A percentile compares a stretch with the other conserved stretches of the same genome.
Evolutionary conservation across 2,888 invertebrate genomes (phyloP).

Genomic region (Hipparchia semele): DNA sequence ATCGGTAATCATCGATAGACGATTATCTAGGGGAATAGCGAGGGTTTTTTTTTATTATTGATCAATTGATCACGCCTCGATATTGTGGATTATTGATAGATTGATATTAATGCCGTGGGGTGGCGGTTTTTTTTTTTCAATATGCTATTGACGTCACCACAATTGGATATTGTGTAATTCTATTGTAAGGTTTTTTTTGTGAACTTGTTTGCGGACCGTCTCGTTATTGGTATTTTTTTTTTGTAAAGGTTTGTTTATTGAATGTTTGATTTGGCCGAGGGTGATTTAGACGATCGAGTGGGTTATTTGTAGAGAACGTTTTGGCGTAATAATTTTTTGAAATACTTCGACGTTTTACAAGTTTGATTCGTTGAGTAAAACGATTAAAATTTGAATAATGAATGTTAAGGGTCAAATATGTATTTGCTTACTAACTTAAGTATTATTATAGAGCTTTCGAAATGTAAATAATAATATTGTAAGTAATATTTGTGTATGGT

Average conservation of each 20-base stretch:
- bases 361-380: neutral
- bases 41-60: conserved; percentile 70
- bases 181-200: conserved; percentile 58
- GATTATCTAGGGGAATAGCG: conserved; percentile 64
- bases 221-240: conserved; percentile 58
- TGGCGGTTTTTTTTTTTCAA: conserved; percentile 65
- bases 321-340: conserved; percentile 30
- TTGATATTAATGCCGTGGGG: conserved; percentile 79
- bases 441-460: too few relatives aligned
- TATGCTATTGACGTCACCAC: conserved; percentile 70
- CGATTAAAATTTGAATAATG: neutral
- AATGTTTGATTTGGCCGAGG: conserved; percentile 49
- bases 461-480: too few relatives aligned
- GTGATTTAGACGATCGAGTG: conserved; percentile 45
- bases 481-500: too few relatives aligned
- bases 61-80: conserved; percentile 77
- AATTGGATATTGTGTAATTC: conserved; percentile 75
- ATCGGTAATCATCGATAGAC: conserved; percentile 63
- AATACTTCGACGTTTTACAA: neutral
- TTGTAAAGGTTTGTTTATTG: conserved; percentile 47
- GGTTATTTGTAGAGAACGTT: conserved; percentile 28
- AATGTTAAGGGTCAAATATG: neutral
- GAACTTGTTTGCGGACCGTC: conserved; percentile 58
- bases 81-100: conserved; percentile 79
- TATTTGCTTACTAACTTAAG: too few relatives aligned